Base-by-base conservation (phyloP, 2,888 invertebrate genomes). In the Tetrapedia diversipes region DNA sequence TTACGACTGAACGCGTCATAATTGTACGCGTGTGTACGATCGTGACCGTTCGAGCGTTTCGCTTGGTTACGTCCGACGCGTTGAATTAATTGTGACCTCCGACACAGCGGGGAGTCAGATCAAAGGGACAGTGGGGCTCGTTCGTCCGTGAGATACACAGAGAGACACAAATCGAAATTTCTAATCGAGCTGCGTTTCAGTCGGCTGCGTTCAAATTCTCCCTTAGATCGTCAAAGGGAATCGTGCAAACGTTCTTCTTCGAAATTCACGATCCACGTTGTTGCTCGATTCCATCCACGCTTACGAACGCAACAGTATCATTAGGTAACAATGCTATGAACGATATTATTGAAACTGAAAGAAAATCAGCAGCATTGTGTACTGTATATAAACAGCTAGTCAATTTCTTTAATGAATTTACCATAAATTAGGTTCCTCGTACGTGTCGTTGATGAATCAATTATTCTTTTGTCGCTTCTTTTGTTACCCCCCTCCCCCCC, bases 81-180 rank as follows among this genome's bases (percentile, higher is more conserved):
- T 11, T 19, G 43, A 61, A 49, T 73, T 68, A 73, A 69, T 73
- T 56, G 39, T 69, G 45, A 70, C 32, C 57, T 24, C 63, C 22
- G 27, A 19, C 29, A n/a, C 57, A 10, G 22, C 41, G 19, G 43
- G 6, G 51, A 45, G 63, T 53, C 41, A 41, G 67, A 34, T 75
- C 56, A 67, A 61, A 75, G 54, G 41, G 54, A 53, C 45, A n/a
- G 19, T 19, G 32, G 53, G 29, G 41, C 41, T 45, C 24, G 29
- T 63, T 74, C 56, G 49, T 37, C 41, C 32, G 37, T 32, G 51
- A 56, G 57, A 41, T 63, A 29, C 43, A 45, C 43, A 16, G 39
- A 51, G 4, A 51, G 10, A 3, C 8, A 10, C 2, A 22, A 7
- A 37, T 3, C 22, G n/a, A 57, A 57, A 63, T 51, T 63, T 19